phyloP scores from a whole-genome alignment of 2,113 vertebrate genomes.

The Apistogramma diplotaenia region DNA sequence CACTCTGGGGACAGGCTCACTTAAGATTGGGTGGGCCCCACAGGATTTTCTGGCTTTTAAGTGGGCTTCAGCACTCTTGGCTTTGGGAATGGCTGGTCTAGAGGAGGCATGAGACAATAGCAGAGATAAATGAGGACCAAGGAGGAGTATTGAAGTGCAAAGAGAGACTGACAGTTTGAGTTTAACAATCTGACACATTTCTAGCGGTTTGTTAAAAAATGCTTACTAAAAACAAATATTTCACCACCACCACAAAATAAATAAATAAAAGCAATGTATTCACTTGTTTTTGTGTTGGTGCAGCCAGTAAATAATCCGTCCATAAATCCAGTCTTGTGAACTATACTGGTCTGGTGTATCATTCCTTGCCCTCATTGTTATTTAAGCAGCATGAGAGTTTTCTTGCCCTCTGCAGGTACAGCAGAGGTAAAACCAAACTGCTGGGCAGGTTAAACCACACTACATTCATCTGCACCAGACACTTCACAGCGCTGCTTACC shows the following conservation, averaged over 20 bases:
- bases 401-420: background rate
- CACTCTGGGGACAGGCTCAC: no score
- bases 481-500: fast-evolving
- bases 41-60: no score
- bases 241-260: no score
- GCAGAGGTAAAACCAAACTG: background rate
- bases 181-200: fast-evolving
- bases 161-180: background rate
- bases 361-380: fast-evolving
- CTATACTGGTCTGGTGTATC: background rate
- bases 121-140: background rate
- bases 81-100: no score
- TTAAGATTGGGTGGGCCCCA: no score
- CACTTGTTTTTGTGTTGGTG: no score
- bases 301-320: no score
- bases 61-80: no score
- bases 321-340: no score
- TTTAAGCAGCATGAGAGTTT: background rate
- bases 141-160: background rate
- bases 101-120: no score
- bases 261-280: no score
- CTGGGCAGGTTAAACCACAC: background rate
- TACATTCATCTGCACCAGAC: background rate
- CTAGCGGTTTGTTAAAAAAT: background rate
- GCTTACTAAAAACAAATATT: no score